Evolutionary conservation across 2,797 vertebrate species (phyloP).

Genomic region (Lepus townsendii): DNA sequence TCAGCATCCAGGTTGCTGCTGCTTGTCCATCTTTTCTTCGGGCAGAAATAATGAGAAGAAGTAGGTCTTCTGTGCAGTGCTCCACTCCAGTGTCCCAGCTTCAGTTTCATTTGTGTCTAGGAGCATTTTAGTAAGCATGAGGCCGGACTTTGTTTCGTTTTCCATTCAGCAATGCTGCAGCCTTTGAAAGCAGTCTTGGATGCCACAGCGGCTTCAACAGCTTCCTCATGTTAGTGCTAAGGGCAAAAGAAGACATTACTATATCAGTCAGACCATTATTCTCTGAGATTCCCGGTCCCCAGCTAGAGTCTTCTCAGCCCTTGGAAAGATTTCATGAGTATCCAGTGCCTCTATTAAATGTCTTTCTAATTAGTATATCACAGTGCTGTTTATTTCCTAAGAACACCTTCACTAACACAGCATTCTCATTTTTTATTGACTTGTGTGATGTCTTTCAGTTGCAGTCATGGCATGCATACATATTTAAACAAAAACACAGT

Average conservation of each 20-base stretch:
- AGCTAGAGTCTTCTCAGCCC: neutral
- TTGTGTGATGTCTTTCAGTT: neutral
- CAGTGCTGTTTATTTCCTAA: neutral
- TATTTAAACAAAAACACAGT: neutral
- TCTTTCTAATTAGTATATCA: neutral
- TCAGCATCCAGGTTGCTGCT: neutral
- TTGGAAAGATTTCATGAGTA: neutral
- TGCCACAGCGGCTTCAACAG: fast-evolving
- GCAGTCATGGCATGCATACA: neutral
- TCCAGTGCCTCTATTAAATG: neutral
- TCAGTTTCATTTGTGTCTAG: neutral
- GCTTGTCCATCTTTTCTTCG: neutral
- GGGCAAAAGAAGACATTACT: neutral
- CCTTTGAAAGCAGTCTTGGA: neutral
- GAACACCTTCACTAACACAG: neutral
- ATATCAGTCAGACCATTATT: neutral
- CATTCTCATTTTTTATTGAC: neutral
- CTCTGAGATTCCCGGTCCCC: neutral
- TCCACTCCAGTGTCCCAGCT: neutral
- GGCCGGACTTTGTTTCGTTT: neutral
- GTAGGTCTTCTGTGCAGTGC: neutral
- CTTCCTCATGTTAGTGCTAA: neutral
- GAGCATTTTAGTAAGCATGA: neutral
- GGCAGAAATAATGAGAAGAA: neutral
- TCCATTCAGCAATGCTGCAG: neutral